Evolutionary conservation across 2,113 vertebrate genomes (phyloP).

Genomic region (Thymallus thymallus): DNA sequence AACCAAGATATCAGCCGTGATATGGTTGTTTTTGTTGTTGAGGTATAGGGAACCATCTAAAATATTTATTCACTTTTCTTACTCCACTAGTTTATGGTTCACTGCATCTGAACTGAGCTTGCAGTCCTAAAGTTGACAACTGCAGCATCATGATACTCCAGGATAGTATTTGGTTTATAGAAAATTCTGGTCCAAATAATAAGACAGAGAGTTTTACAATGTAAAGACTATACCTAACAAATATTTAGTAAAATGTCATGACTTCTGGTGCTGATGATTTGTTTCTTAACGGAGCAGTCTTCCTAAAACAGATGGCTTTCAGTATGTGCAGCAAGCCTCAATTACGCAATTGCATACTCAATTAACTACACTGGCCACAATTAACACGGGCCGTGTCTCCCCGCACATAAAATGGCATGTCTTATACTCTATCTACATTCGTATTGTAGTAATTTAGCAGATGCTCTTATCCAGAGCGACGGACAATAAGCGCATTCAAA

Average conservation of each 20-base stretch:
- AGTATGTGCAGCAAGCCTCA: not conserved
- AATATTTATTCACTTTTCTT: conserved; percentile 6
- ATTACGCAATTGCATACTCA: not conserved
- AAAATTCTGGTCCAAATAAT: too few species aligned
- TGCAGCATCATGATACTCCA: not conserved
- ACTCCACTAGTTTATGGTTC: not conserved
- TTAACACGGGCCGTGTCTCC: not conserved
- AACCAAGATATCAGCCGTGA: not conserved
- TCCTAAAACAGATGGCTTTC: too few species aligned
- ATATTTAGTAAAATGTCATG: not conserved
- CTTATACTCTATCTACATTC: not conserved
- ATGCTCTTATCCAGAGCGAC: too few species aligned
- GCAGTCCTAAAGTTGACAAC: too few species aligned
- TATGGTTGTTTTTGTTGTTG: not conserved
- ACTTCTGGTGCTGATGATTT: not conserved
- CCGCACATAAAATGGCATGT: not conserved
- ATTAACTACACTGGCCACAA: not conserved
- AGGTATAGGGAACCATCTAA: not conserved
- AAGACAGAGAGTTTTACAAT: too few species aligned
- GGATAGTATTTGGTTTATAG: too few species aligned
- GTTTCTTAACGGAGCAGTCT: not conserved
- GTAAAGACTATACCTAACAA: not conserved
- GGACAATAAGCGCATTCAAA: too few species aligned
- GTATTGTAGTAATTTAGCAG: too few species aligned
- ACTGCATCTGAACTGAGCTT: not conserved